Conservation (phyloP, 2,113 vertebrate species). For the Forbesichthys papilliferus region DNA sequence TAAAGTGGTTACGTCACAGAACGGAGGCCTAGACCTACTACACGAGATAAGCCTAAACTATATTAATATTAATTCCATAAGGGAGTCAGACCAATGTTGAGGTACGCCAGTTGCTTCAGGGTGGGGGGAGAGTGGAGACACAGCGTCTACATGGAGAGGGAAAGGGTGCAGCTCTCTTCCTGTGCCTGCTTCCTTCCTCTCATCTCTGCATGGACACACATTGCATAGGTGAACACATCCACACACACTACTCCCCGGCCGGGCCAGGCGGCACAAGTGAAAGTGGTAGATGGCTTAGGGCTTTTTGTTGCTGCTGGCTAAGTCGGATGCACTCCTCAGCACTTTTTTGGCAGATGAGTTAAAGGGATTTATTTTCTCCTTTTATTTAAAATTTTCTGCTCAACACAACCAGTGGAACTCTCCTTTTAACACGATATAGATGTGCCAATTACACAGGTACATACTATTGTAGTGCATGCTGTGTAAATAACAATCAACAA, state of each 20-base stretch:
- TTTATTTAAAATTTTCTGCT: background rate
- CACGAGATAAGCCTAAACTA: background rate
- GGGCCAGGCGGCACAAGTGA: constrained; percentile 19
- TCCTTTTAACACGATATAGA: no score
- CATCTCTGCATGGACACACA: constrained; percentile 41
- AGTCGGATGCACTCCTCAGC: constrained; percentile 45
- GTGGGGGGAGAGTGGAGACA: constrained; percentile 47
- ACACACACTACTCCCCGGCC: constrained; percentile 23
- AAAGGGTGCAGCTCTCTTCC: constrained; percentile 76
- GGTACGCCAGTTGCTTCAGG: constrained; percentile 9
- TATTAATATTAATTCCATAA: background rate
- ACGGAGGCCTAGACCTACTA: background rate
- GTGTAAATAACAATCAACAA: background rate
- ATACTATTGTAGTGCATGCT: no score
- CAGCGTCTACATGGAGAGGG: constrained; percentile 49
- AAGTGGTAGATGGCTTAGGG: constrained; percentile 29
- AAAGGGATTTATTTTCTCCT: background rate
- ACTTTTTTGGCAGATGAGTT: constrained; percentile 26
- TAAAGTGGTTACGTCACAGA: background rate
- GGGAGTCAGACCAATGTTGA: constrained; percentile 41
- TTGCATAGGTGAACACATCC: background rate
- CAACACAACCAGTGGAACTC: background rate
- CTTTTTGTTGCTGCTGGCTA: constrained; percentile 19
- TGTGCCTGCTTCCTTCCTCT: constrained; percentile 74
- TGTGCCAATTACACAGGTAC: background rate